These are phyloP conservation scores for Hypena proboscidalis DNA, from an alignment of 2,888 invertebrate species.

Conservation along the genomic window DNA sequence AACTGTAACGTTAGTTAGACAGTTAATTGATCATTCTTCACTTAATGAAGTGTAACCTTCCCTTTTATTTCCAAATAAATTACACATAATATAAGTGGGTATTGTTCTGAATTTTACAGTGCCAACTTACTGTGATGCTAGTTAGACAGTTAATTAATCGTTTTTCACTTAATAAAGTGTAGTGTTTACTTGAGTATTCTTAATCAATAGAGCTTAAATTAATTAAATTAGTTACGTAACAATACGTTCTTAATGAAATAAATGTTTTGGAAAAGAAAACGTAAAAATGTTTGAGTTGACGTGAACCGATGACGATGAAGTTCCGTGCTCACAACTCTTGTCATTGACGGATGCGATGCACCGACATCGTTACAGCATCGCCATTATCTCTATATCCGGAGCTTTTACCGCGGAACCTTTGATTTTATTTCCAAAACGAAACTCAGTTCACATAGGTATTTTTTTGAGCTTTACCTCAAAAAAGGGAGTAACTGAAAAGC, in stretches of 20 bases:
- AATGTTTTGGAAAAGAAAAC: slow-evolving; percentile 5
- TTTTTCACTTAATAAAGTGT: too few relatives aligned
- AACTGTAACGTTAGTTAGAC: slow-evolving; percentile 14
- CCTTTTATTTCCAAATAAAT: too few relatives aligned
- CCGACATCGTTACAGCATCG: slow-evolving; percentile 57
- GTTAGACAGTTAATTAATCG: too few relatives aligned
- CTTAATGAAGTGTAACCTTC: too few relatives aligned
- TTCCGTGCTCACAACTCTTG: slow-evolving; percentile 46
- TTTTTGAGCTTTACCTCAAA: slow-evolving; percentile 39
- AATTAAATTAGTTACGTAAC: too few relatives aligned
- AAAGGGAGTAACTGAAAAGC: slow-evolving; percentile 24
- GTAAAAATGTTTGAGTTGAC: slow-evolving; percentile 10
- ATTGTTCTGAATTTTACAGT: too few relatives aligned
- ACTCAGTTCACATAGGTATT: slow-evolving; percentile 42
- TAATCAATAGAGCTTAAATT: too few relatives aligned
- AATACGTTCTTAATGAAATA: too few relatives aligned
- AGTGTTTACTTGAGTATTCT: too few relatives aligned
- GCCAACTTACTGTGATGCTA: too few relatives aligned
- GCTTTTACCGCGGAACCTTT: slow-evolving; percentile 57
- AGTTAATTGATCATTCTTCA: too few relatives aligned
- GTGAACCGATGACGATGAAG: slow-evolving; percentile 25
- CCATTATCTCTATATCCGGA: slow-evolving; percentile 60
- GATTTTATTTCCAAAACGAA: slow-evolving; percentile 46
- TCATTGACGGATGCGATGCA: slow-evolving; percentile 67
- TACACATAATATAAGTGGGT: too few relatives aligned